phyloP scores from a whole-genome alignment of 2,888 invertebrate genomes.

The Euzophera pinguis region DNA sequence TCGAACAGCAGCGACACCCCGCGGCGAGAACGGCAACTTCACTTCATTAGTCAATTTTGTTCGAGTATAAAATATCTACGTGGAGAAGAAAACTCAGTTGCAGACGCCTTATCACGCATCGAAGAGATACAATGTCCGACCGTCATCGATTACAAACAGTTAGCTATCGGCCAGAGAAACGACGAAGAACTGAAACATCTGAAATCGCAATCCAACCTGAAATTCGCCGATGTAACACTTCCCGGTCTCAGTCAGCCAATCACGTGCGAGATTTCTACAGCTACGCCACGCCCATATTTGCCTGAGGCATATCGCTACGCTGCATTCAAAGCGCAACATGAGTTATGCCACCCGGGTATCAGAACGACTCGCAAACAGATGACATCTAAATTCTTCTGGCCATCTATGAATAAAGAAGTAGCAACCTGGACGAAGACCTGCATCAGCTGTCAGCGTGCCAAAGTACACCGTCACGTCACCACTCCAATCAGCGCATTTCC shows the following conservation, averaged over 20 bases:
- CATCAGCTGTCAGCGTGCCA: conserved; percentile 15
- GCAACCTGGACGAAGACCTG: conserved; percentile 15
- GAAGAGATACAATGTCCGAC: conserved; percentile 18
- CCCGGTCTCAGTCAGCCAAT: conserved; percentile 9
- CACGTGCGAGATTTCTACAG: conserved; percentile 14
- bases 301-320: conserved; percentile 11
- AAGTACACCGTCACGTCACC: conserved; percentile 16
- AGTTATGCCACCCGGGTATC: conserved; percentile 18
- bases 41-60: conserved; percentile 24
- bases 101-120: conserved; percentile 24
- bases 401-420: conserved; percentile 14
- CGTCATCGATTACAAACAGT: conserved; percentile 9
- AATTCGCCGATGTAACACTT: conserved; percentile 7
- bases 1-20: conserved; percentile 20
- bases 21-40: conserved; percentile 19
- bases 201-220: not conserved
- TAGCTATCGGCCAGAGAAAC: conserved; percentile 1
- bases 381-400: conserved; percentile 18
- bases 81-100: conserved; percentile 16
- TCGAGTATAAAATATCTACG: conserved; percentile 18
- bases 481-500: not conserved
- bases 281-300: conserved; percentile 14
- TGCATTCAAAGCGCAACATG: conserved; percentile 20
- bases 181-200: not conserved
- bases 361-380: conserved; percentile 14